Evolutionary conservation across 2,888 invertebrate species (phyloP), one percentile per base, ranked within the genome.

Genomic region (Watsonalla binaria): DNA sequence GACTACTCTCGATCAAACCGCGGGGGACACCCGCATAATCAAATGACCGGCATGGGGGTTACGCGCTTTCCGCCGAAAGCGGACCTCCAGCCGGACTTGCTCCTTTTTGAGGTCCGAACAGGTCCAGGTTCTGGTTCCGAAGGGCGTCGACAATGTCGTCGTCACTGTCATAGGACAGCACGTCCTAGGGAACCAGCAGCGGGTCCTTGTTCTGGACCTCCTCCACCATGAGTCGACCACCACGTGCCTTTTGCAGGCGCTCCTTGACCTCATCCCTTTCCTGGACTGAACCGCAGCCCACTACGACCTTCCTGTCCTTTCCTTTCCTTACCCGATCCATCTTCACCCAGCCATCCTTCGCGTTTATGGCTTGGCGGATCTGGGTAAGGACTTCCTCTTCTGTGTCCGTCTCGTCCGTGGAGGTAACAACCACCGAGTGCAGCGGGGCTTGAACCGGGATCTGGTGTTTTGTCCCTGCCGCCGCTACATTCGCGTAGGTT

Each of bases 281-380:
- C 9, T 52, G 51, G 11, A 51, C 33, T 0, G 51, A 51, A 6
- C 46, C 13, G 7, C 52, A 54, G 5, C 37, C 37, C 5, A 37
- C 6, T 2, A 37, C 6, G 6, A 24, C 24, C 24, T 24, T 24
- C 24, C 24, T 24, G 24, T 24, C 24, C 24, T 24, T 24, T 24
- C 4, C 37, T 5, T 37, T 37, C 2, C 37, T 46, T 0, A 58
- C 45, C 5, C 24, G 52, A 0, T 56, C 56, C 0, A 59, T 45
- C 0, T 11, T 9, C 0, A 56, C 33, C 8, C 54, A 37, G 4
- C 34, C 59, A 4, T 54, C 51, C 4, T 34, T 54, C n/a, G 54
- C 55, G 9, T 59, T 53, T 0, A 57, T 53, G 0, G 51, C 54
- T 51, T 57, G 50, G 39, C 53, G 37, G 0, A 54, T 39, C 9